Evolutionary conservation across 2,113 vertebrate species (phyloP), one percentile per base, ranked within the genome.

Genomic region (Clupea harengus): DNA sequence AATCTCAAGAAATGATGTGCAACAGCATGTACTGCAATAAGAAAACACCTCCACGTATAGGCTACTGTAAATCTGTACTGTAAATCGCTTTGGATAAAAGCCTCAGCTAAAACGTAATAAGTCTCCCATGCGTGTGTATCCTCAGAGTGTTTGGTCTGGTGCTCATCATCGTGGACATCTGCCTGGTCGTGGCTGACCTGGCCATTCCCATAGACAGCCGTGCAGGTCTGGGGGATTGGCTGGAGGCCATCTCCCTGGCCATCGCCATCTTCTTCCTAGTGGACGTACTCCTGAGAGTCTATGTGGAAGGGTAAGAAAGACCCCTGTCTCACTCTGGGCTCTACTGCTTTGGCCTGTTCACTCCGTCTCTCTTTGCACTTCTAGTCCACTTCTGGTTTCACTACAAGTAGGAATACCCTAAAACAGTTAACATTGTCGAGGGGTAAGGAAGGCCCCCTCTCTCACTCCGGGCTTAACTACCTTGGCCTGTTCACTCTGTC

Each of bases 231-330:
- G 92, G 93, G 50, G 46, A 94, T 0, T 89, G 89, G 7, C 87
- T 95, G 50, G 95, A 92, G 92, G 85, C 86, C 0, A 49, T 97
- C 92, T 98, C 97, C 64, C 93, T 99, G 87, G 88, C 85, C 87
- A 98, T 99, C 92, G 97, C 96, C 2, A 88, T 97, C 86, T 99
- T 99, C 92, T 99, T 99, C 82, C 92, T 97, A 0, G 0, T 92
- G 0, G 98, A 99, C 85, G 94, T 99, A 83, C 91, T 97, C 83
- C 94, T 99, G 85, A 95, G 95, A 20, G 89, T 98, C 67, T 99
- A 94, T 87, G 94, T 98, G 89, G 95, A 97, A 92, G 96, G 97
- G 98, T 99, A 94, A 95, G 98, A 57, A 44, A 9, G 13, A 54
- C 52, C 17, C 52, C 52, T 18, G 52, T 18, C 52, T 54, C 52